phyloP scores from a whole-genome alignment of 2,797 vertebrate genomes.

The Danio aesculapii region DNA sequence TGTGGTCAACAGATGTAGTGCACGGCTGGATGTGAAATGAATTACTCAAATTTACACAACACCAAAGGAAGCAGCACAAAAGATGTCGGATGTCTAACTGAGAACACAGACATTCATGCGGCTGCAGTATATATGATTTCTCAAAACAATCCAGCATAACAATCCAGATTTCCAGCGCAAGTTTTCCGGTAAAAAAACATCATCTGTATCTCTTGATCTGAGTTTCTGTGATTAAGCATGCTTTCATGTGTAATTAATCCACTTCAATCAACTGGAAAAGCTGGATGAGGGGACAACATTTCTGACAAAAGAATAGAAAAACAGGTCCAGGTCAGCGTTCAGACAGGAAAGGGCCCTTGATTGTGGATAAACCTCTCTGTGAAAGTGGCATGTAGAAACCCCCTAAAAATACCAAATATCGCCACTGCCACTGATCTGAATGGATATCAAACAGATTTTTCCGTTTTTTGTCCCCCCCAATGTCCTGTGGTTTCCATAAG shows the following conservation, averaged over 20 bases:
- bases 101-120: background rate
- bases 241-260: conserved; percentile 65
- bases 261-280: conserved; percentile 63
- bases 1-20: conserved; percentile 12
- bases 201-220: conserved; percentile 66
- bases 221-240: conserved; percentile 65
- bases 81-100: background rate
- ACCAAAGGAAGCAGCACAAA: conserved; percentile 21
- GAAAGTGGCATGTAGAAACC: conserved; percentile 65
- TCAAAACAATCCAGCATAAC: conserved; percentile 52
- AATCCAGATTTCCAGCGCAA: conserved; percentile 55
- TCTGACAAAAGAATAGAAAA: conserved; percentile 47
- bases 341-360: conserved; percentile 69
- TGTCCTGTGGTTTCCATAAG: conserved; percentile 60
- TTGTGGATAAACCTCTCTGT: conserved; percentile 67
- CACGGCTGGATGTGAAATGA: background rate
- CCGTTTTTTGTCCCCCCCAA: conserved; percentile 40
- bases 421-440: conserved; percentile 54
- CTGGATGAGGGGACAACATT: conserved; percentile 48
- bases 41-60: background rate
- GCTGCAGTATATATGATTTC: conserved; percentile 6
- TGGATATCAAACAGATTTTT: conserved; percentile 67
- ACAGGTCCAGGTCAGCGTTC: conserved; percentile 49
- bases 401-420: conserved; percentile 67
- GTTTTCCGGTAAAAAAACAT: conserved; percentile 28